Percentiles rank a stretch among this genome's conserved stretches.
These are phyloP conservation scores for Sebastes taczanowskii DNA, from an alignment of 2,797 vertebrate species.

Conservation along the genomic window DNA sequence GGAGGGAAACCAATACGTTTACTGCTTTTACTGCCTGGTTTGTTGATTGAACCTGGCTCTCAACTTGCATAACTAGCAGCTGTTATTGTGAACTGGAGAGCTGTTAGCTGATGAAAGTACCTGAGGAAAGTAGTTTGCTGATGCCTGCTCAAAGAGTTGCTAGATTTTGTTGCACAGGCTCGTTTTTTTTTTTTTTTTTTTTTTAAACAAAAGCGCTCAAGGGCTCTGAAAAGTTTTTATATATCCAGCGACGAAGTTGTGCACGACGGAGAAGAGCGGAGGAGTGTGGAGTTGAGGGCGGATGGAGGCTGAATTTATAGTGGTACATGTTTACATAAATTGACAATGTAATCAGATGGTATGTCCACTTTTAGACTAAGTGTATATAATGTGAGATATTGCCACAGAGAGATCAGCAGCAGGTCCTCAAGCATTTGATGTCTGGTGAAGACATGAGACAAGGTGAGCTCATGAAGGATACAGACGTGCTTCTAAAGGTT, in stretches of 20 bases:
- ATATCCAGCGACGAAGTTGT: neutral
- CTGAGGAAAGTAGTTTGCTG: conserved; percentile 5
- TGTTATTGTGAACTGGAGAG: conserved; percentile 11
- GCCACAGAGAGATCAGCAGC: no score
- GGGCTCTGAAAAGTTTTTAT: neutral
- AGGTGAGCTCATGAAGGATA: neutral
- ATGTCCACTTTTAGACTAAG: neutral
- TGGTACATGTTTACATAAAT: neutral
- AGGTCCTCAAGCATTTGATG: no score
- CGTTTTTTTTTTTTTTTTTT: neutral
- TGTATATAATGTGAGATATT: neutral
- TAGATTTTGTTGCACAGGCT: neutral
- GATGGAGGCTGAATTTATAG: neutral
- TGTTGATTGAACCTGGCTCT: conserved; percentile 13
- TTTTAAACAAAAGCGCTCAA: neutral
- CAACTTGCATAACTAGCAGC: conserved; percentile 29
- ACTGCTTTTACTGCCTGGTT: neutral
- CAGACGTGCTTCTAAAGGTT: neutral
- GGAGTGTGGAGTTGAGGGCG: neutral
- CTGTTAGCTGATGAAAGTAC: conserved; percentile 9
- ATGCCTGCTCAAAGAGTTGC: conserved; percentile 5
- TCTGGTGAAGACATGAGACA: no score
- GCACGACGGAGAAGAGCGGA: neutral
- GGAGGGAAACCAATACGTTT: neutral
- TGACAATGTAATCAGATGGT: neutral